Percentiles rank a stretch among this genome's conserved stretches.
phyloP scores from a whole-genome alignment of 37 sponge, comb jelly and placozoan genomes.

The Diacarnus erythraeanus region DNA sequence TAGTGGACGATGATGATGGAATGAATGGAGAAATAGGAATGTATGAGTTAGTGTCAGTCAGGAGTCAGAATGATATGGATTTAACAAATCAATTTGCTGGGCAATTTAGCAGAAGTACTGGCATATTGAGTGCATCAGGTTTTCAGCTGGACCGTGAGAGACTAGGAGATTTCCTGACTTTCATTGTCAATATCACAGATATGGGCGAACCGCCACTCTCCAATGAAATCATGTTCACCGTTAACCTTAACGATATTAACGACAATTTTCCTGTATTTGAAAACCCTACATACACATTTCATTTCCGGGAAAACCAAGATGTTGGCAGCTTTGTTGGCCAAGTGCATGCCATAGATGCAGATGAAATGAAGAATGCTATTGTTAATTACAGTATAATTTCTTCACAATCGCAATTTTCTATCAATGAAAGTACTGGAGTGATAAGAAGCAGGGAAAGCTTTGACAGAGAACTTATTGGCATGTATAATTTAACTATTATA shows the following conservation, averaged over 20 bases:
- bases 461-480: conserved; percentile 12
- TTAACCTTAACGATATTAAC: conserved; percentile 26
- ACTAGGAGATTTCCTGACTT: neutral
- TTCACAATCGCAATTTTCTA: neutral
- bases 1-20: conserved; percentile 17
- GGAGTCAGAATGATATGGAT: neutral
- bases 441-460: neutral
- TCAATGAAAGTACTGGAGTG: conserved; percentile 17
- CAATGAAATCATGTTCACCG: neutral
- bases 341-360: conserved; percentile 23
- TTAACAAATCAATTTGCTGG: neutral
- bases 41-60: conserved; percentile 6
- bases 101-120: neutral
- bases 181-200: conserved; percentile 23
- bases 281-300: neutral
- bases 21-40: conserved; percentile 7
- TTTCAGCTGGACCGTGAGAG: conserved; percentile 19
- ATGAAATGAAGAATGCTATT: conserved; percentile 18
- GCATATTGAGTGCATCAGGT: neutral
- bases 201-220: neutral
- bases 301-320: conserved; percentile 4
- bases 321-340: neutral
- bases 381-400: conserved; percentile 3
- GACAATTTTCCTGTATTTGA: conserved; percentile 27
- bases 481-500: neutral